Base-by-base conservation (phyloP, 2,113 vertebrate genomes). In the Mesoclemmys tuberculata region DNA sequence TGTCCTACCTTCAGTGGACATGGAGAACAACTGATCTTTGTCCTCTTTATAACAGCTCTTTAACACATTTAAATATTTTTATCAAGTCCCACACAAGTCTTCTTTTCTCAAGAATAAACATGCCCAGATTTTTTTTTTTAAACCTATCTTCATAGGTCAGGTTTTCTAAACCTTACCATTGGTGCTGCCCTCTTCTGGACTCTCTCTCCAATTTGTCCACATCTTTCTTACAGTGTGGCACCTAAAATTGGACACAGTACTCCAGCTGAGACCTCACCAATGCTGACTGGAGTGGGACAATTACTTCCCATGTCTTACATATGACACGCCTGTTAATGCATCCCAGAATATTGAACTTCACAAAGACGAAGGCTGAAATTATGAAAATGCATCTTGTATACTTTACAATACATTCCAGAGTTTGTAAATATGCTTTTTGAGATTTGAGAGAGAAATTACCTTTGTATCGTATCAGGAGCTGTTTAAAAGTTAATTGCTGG, bases 401-500 rank as follows among this genome's bases (percentile, higher is more conserved):
- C 9, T 49, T 1, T 26, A 46, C 19, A 64, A 18, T 26, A 55
- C 6, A 68, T 16, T 22, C 41, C 26, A 75, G 52, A 14, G 48
- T 48, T 48, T n/a, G 21, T 18, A 48, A 19, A 31, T 3, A 22
- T 12, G 46, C 5, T 41, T 77, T 12, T 35, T 14, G 21, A 46
- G 18, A 48, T 58, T 83, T 26, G 81, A 89, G 11, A 83, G 80
- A 55, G 46, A 90, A 10, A 29, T 94, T 97, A 99, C 99, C 99
- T 98, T 98, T 99, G 68, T 99, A 99, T 96, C 99, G 97, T 84
- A 97, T 27, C 1, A 98, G 92, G 71, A 99, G 99, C 75, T 99
- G 99, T 89, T 98, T 99, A 82, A 99, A 98, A 90, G 98, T 98
- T 93, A 99, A 97, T 94, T 99, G 99, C 74, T 99, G 99, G 96